Evolutionary conservation across 2,888 invertebrate genomes (phyloP), one percentile per base, ranked within the genome.

Genomic region (Crossocerus cetratus): DNA sequence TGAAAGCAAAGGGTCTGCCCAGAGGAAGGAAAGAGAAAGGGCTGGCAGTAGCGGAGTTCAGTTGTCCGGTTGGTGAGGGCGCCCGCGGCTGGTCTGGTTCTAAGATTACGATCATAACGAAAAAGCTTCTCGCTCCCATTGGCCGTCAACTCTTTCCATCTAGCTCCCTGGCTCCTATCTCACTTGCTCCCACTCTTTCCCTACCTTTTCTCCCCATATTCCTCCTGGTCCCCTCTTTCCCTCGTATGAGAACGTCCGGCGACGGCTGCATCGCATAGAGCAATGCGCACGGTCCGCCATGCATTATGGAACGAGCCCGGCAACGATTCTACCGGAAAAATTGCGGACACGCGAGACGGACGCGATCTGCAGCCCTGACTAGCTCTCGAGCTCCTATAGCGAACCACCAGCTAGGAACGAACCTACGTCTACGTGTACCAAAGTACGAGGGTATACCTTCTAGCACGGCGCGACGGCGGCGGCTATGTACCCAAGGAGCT

Each of bases 91-190:
- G 83, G 81, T 86, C 85, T 83, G 86, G 80, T 84, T 84, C 81
- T 79, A 80, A 87, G 88, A 88, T 87, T 86, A 86, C 85, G 83
- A 88, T 88, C 87, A 83, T 86, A 87, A 87, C 84, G 84, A 87
- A 88, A 87, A 87, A 83, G 80, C 82, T 81, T 83, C 81, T 82
- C 80, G 78, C 79, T 84, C 81, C 78, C 78, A 83, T 86, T 83
- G 83, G 83, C 76, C 77, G 78, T 81, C 79, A 67, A 59, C 55
- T 57, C 56, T 32, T 2, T 49, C 45, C 44, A 3, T 45, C 43
- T 58, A 42, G 13, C 16, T 43, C 58, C 20, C 16, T 53, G 2
- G 14, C 32, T 45, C 69, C 8, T 18, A 14, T 18, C 22, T 44
- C 23, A 18, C 65, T 53, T 16, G 2, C 16, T 14, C n/a, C 18